phyloP scores from a whole-genome alignment of 2,113 vertebrate species.

The Cygnus buccinator region DNA sequence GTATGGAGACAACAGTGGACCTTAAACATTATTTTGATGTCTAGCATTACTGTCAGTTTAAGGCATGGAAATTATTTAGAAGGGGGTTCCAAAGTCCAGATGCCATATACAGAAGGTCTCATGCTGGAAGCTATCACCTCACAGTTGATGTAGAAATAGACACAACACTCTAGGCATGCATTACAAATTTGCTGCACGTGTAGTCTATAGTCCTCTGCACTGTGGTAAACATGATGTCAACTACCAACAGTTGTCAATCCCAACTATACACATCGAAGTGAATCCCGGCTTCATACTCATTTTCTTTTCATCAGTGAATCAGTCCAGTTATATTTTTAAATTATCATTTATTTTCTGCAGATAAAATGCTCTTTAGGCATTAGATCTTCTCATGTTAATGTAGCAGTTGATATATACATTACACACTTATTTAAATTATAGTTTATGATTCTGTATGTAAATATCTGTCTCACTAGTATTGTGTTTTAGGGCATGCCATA shows the following conservation, averaged over 20 bases:
- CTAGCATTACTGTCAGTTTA: neutral
- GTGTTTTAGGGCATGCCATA: conserved; percentile 13
- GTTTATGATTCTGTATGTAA: neutral
- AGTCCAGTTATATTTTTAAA: neutral
- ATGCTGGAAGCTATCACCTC: neutral
- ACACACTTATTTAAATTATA: conserved; percentile 8
- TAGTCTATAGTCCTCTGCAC: fast-evolving
- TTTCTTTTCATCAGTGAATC: conserved; percentile 22
- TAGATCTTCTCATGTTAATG: neutral
- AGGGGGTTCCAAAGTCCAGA: neutral
- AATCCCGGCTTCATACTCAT: neutral
- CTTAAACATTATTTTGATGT: neutral
- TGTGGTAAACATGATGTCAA: neutral
- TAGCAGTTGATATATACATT: neutral
- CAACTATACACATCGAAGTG: conserved; percentile 1
- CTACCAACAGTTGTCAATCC: neutral
- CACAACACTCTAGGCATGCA: neutral
- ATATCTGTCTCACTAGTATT: conserved; percentile 10
- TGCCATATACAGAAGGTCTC: neutral
- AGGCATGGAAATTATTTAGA: neutral
- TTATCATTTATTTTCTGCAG: neutral
- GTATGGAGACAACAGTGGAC: neutral
- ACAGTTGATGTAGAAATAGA: neutral
- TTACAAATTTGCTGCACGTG: neutral
- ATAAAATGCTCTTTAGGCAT: neutral